phyloP scores from a whole-genome alignment of 2,113 vertebrate species.

The Melanerpes aurifrons region DNA sequence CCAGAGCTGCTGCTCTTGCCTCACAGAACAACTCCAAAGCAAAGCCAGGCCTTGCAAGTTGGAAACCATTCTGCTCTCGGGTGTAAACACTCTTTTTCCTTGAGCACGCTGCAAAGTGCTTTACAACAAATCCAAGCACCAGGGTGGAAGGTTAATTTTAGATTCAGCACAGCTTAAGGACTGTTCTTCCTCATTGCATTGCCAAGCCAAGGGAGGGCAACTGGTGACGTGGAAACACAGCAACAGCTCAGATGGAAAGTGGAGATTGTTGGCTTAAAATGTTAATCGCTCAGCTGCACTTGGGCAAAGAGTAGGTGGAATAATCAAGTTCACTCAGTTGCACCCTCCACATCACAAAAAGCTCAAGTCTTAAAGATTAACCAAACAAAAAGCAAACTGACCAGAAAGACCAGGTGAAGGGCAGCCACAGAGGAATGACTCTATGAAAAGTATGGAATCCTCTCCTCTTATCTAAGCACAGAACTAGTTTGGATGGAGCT shows the following conservation, averaged over 20 bases:
- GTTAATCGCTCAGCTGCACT: neutral
- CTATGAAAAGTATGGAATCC: neutral
- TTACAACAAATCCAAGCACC: neutral
- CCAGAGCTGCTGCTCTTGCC: rapidly evolving
- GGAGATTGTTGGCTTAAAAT: constrained; percentile 43
- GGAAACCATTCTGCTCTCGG: neutral
- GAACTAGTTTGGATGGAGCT: neutral
- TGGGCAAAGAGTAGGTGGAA: constrained; percentile 8
- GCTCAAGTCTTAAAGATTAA: constrained; percentile 25
- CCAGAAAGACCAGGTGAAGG: neutral
- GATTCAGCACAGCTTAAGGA: neutral
- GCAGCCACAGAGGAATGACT: neutral
- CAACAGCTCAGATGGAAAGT: constrained; percentile 37
- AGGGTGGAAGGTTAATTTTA: neutral
- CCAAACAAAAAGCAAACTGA: neutral
- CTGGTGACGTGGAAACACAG: neutral
- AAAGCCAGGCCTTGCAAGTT: neutral
- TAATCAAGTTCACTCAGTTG: neutral
- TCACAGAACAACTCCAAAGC: neutral
- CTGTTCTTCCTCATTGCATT: constrained; percentile 20
- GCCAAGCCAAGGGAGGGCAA: constrained; percentile 9
- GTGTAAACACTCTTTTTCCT: neutral
- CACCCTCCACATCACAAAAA: neutral
- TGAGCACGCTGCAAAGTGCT: neutral
- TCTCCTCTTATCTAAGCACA: neutral